Percentiles rank a stretch among this genome's conserved stretches.
These are phyloP conservation scores for Oreohelix idahoensis DNA, from an alignment of 1,140 invertebrate genomes.

Conservation along the genomic window DNA sequence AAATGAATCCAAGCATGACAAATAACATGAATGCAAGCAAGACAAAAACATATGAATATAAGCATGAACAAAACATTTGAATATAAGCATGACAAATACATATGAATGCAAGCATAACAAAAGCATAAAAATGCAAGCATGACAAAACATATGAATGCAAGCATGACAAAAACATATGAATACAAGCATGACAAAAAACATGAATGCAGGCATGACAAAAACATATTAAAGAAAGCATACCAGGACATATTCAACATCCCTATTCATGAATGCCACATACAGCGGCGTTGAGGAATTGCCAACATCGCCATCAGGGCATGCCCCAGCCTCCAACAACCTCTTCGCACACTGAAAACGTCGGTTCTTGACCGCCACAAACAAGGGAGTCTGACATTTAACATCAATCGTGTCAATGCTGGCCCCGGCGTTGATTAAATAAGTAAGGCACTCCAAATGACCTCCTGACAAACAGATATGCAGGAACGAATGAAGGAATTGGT, in stretches of 20 bases:
- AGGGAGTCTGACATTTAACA: slow-evolving; percentile 65
- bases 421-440: slow-evolving; percentile 50
- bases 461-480: slow-evolving; percentile 45
- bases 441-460: slow-evolving; percentile 56
- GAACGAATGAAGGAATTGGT: too few relatives aligned
- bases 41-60: too few relatives aligned
- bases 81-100: too few relatives aligned
- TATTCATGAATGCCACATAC: slow-evolving; percentile 49
- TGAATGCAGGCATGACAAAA: too few relatives aligned
- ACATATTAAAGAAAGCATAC: not conserved
- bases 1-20: too few relatives aligned
- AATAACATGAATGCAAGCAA: too few relatives aligned
- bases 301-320: slow-evolving; percentile 49
- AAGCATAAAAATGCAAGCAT: too few relatives aligned
- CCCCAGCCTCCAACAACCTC: slow-evolving; percentile 46
- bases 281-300: slow-evolving; percentile 48
- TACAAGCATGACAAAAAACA: too few relatives aligned
- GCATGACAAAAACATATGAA: too few relatives aligned
- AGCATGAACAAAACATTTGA: too few relatives aligned
- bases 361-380: slow-evolving; percentile 67
- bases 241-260: slow-evolving; percentile 28
- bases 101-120: too few relatives aligned
- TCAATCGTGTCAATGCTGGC: slow-evolving; percentile 58
- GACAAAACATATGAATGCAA: too few relatives aligned
- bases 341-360: slow-evolving; percentile 43